Evolutionary conservation across 1,140 invertebrate species (phyloP).

Genomic region (Ectropis grisescens): DNA sequence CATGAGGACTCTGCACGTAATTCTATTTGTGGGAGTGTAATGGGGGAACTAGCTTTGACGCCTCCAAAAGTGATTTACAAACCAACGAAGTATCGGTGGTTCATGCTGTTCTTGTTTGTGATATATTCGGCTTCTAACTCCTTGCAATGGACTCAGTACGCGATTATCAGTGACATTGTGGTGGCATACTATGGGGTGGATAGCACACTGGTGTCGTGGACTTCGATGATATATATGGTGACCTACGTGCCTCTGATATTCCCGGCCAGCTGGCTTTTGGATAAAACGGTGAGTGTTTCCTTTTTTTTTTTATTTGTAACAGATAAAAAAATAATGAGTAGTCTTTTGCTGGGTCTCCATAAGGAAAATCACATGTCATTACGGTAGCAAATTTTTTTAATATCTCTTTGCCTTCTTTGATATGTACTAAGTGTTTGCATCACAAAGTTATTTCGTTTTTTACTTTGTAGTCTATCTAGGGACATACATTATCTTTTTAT

Average conservation of each 20-base stretch:
- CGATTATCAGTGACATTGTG: conserved; percentile 86
- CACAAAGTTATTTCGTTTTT: no score
- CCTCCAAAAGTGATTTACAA: conserved; percentile 14
- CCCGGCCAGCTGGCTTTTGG: conserved; percentile 92
- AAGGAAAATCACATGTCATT: no score
- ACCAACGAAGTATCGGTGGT: conserved; percentile 83
- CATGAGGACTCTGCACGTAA: conserved; percentile 12
- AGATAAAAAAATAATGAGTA: no score
- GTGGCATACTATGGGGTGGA: conserved; percentile 80
- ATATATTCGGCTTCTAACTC: conserved; percentile 91
- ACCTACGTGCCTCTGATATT: conserved; percentile 96
- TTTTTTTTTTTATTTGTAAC: no score
- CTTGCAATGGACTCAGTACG: conserved; percentile 91
- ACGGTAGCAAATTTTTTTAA: no score
- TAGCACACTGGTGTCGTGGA: conserved; percentile 88
- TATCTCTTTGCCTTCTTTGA: no score
- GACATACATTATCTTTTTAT: no score
- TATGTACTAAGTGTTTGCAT: no score
- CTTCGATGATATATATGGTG: conserved; percentile 97
- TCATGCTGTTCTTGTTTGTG: conserved; percentile 89
- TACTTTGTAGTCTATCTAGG: no score
- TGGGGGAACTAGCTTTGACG: conserved; percentile 27
- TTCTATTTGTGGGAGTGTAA: conserved; percentile 33
- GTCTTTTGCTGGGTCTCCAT: no score
- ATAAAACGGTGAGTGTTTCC: conserved; percentile 84